Evolutionary conservation across 2,888 invertebrate genomes (phyloP).

Genomic region (Ichneumoninae sp.): DNA sequence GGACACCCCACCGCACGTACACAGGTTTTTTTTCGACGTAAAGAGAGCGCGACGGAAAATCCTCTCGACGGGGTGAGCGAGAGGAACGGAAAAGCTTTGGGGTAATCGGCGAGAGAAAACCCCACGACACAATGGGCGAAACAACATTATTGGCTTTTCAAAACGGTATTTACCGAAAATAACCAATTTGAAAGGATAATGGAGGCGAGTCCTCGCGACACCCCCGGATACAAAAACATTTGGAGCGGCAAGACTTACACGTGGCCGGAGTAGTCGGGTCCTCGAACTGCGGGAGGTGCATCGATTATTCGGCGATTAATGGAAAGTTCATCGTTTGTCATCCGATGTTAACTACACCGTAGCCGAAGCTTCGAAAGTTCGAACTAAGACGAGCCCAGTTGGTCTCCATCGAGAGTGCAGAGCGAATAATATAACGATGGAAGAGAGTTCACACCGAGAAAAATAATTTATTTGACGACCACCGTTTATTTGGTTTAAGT

Average conservation of each 20-base stretch:
- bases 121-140: slow-evolving; percentile 78
- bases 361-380: neutral
- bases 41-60: slow-evolving; percentile 67
- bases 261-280: neutral
- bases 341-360: neutral
- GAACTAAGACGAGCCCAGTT: neutral
- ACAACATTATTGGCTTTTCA: slow-evolving; percentile 84
- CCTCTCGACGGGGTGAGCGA: slow-evolving; percentile 50
- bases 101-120: slow-evolving; percentile 51
- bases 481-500: no score
- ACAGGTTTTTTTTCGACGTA: slow-evolving; percentile 67
- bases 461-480: no score
- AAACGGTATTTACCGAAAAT: slow-evolving; percentile 84
- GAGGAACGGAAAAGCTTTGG: slow-evolving; percentile 60
- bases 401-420: neutral
- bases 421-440: slow-evolving; percentile 34
- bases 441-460: slow-evolving; percentile 1
- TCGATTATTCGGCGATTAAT: neutral
- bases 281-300: slow-evolving; percentile 5
- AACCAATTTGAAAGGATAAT: slow-evolving; percentile 83
- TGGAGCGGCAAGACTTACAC: slow-evolving; percentile 28
- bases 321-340: slow-evolving; percentile 21
- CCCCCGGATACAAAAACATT: slow-evolving; percentile 68
- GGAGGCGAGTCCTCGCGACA: slow-evolving; percentile 72
- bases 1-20: slow-evolving; percentile 73